Base-by-base conservation (phyloP, 2,113 vertebrate genomes). In the Mirounga angustirostris region DNA sequence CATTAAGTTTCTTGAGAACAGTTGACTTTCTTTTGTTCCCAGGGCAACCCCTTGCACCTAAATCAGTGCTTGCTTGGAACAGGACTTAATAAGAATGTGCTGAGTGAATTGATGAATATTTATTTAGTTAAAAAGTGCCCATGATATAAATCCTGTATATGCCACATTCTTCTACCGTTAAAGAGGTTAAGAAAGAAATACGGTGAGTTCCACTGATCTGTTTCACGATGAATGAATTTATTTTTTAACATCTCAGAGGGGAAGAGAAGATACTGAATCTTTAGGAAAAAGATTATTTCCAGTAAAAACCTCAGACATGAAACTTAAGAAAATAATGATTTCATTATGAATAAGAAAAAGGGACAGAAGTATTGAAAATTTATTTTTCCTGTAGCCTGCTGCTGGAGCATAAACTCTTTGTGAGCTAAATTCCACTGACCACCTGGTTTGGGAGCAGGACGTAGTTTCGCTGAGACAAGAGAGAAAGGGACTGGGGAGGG, bases 261-360 rank as follows among this genome's bases (percentile, higher is more conserved):
- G 56, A 56, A 89, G 61, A 92, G 24, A 87, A 95, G 69, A 97
- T 69, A 78, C 52, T 54, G 46, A 73, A 61, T 65, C 83, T 93
- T 95, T 59, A 92, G 19, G 58, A 22, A 52, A 69, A 76, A 80
- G 69, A 43, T 78, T 78, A 63, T 61, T 94, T 95, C 92, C 52
- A 94, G 21, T 78, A 94, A 95, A 91, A 67, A 33, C 81, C 50
- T 78, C 79, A 83, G 54, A 58, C 8, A 33, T 92, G 74, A 93
- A n/a, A 65, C 65, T 52, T n/a, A 88, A 59, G 67, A 87, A 97
- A 94, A 82, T 40, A 89, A 46, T 87, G 54, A 86, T 95, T 95
- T 56, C 24, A 6, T 93, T 91, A 73, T 91, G n/a, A 89, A 43
- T 90, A 19, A 79, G 19, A 81, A 22, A 86, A 89, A 78, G 28